Evolutionary conservation across 2,888 invertebrate genomes (phyloP).

Genomic region (Cyaniris semiargus): DNA sequence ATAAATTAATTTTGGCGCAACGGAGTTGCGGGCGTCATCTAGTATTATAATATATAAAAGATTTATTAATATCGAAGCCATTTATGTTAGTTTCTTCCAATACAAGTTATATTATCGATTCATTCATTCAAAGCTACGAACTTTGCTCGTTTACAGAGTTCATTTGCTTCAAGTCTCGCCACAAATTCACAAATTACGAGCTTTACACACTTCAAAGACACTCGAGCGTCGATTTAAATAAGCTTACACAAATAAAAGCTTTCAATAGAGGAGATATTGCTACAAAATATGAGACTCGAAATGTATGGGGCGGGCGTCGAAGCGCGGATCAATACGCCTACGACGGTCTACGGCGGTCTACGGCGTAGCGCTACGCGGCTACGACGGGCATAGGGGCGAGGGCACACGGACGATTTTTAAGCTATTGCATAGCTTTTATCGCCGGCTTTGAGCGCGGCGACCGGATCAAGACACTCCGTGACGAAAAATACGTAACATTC

Average conservation of each 20-base stretch:
- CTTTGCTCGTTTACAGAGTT: neutral
- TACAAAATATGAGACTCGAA: neutral
- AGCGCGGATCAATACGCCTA: constrained; percentile 45
- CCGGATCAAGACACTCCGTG: no score
- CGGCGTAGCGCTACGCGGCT: constrained; percentile 43
- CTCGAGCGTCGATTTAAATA: neutral
- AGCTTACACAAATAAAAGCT: neutral
- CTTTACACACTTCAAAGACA: constrained; percentile 8
- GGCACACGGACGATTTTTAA: neutral
- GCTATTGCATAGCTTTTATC: neutral
- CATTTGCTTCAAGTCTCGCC: neutral
- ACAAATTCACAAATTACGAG: neutral
- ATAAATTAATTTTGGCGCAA: no score
- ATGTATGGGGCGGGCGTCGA: constrained; percentile 35
- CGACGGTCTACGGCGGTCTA: constrained; percentile 43
- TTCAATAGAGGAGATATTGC: neutral
- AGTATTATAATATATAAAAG: no score
- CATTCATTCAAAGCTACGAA: neutral
- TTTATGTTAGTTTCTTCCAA: neutral
- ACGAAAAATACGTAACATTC: no score
- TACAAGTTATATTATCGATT: neutral
- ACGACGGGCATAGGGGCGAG: constrained; percentile 33
- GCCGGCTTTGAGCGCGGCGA: neutral
- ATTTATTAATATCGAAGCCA: neutral
- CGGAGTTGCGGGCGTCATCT: no score